These are phyloP conservation scores for Lepidurus couesii DNA, from an alignment of 1,140 invertebrate species.

Conservation along the genomic window DNA sequence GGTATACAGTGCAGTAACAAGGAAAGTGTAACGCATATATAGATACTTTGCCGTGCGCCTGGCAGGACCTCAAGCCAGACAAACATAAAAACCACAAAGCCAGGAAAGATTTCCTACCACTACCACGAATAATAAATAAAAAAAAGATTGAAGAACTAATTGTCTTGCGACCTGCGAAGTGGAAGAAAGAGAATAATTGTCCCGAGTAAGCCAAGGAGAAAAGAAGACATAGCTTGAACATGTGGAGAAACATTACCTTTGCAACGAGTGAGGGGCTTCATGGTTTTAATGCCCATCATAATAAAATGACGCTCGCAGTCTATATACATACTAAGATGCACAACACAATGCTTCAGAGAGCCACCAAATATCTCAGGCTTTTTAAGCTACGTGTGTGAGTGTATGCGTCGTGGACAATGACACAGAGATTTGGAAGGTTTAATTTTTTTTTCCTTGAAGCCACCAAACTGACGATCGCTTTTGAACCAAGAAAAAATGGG, in stretches of 20 bases:
- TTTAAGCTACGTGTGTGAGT: background rate
- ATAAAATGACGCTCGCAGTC: constrained; percentile 33
- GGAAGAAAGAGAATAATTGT: background rate
- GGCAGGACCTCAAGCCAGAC: background rate
- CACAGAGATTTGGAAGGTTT: background rate
- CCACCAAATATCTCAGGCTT: background rate
- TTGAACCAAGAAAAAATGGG: background rate
- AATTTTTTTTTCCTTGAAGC: background rate
- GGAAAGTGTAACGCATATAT: background rate
- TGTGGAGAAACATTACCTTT: constrained; percentile 29
- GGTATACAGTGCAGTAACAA: background rate
- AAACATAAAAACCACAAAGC: background rate
- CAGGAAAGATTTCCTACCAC: background rate
- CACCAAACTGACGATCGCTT: background rate
- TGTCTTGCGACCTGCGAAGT: background rate
- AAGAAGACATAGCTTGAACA: background rate
- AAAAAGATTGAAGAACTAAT: background rate
- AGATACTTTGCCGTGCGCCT: background rate
- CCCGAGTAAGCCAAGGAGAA: background rate
- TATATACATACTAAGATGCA: constrained; percentile 33
- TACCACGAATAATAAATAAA: background rate
- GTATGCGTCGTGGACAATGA: background rate
- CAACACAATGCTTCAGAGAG: constrained; percentile 10
- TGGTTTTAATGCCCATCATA: constrained; percentile 36
- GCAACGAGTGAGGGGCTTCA: constrained; percentile 35